Percentiles rank a stretch among this genome's conserved stretches.
Conservation (phyloP, 2,113 vertebrate genomes). For the Dromiciops gliroides region DNA sequence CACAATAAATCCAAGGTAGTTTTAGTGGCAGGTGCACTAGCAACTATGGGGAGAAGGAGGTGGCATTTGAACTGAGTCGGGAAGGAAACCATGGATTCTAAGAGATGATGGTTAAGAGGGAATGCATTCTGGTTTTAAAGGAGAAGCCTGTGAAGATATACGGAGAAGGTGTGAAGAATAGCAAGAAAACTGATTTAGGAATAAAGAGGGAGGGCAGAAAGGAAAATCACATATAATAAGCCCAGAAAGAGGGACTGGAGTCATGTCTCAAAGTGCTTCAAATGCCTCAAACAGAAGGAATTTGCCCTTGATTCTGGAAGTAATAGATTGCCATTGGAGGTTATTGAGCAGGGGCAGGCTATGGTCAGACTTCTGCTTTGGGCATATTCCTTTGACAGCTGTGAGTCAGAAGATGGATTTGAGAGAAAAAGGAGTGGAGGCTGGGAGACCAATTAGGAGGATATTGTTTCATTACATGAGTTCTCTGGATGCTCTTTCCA, state of each 20-base stretch:
- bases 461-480: too few species aligned
- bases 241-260: neutral
- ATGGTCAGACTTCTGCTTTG: neutral
- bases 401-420: neutral
- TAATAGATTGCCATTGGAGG: neutral
- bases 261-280: neutral
- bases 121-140: neutral
- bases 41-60: neutral
- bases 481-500: neutral
- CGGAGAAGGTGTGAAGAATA: too few species aligned
- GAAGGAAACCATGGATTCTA: neutral
- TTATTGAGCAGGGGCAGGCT: neutral
- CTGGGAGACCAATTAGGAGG: too few species aligned
- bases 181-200: neutral
- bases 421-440: neutral
- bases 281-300: neutral
- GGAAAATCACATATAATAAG: neutral
- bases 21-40: neutral
- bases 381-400: neutral
- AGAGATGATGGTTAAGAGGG: neutral
- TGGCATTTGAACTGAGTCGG: neutral
- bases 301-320: neutral
- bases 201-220: neutral
- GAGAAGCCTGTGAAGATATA: neutral
- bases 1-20: neutral